Base-by-base conservation (phyloP, 2,113 vertebrate genomes). In the Serilophus lunatus region DNA sequence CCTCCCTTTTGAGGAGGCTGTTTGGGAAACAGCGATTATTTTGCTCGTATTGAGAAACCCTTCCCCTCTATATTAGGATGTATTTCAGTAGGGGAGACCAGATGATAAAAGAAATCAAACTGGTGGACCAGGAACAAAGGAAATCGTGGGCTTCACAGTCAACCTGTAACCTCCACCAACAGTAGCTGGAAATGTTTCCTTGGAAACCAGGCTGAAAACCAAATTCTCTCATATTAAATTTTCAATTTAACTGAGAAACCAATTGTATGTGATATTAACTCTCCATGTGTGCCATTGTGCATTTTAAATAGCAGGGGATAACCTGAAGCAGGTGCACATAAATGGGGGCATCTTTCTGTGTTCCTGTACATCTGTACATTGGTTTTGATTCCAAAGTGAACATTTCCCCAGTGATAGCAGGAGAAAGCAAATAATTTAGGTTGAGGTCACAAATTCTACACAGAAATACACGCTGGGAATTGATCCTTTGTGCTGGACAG, bases 171-270 rank as follows among this genome's bases (percentile, higher is more conserved):
- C 85, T 90, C 68, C 8, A 79, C 61, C 61, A 86, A 12, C 10
- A 84, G 61, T 38, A 72, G n/a, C 64, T 96, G 24, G 44, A 94
- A 90, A 65, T 61, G 88, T 96, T 94, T 88, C 93, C 93, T 88
- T 88, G 88, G 90, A 94, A 96, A 97, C 92, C 5, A 4, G 50
- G 60, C 80, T 84, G 90, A 65, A 95, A 72, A 68, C 18, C 49
- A 83, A 68, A 86, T 82, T 71, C 45, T 85, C 31, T 86, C 40
- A 12, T 72, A 80, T 42, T 88, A 80, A 60, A 45, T 86, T 94
- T 92, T 93, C 85, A 83, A 8, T 92, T 92, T 71, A 63, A 47
- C 64, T 72, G 86, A 84, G 82, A 89, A 92, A 42, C 45, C 77
- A 75, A 9, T 85, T 86, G 29, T 79, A 66, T 5, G 2, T 54